Base-by-base conservation (phyloP, 2,888 invertebrate species). In the Laothoe populi region DNA sequence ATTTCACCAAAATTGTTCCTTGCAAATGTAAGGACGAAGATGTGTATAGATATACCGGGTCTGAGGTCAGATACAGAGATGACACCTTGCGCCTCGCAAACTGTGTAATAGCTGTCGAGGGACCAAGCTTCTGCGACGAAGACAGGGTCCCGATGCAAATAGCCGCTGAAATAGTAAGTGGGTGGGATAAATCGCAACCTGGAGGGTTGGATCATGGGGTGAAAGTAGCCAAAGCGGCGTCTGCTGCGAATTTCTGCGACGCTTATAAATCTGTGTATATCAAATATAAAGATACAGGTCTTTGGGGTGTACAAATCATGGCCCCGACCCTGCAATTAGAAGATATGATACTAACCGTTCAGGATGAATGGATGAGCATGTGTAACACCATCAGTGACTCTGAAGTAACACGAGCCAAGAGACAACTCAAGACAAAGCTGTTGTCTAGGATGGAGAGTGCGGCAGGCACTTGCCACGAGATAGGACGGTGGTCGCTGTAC, bases 201-300 rank as follows among this genome's bases (percentile, higher is more conserved):
- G 96, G 96, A 57, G 98, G 98, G 1, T 92, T 94, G 49, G 96
- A 96, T 77, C 96, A 97, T 71, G 96, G 97, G 0, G 96, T 96
- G n/a, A 93, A 90, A 42, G 89, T 99, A 69, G 98, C 98, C 0
- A 94, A 95, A 65, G 94, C 93, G 0, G 94, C 95, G 35, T 95
- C 96, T 8, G 93, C 94, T 60, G 92, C 92, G 42, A 90, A 95
- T 48, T 88, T 97, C 4, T 97, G 97, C 75, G 98, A 99, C 82
- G 96, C 97, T 66, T 99, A 97, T 92, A 97, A 98, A 87, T 95
- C 98, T 21, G 99, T 99, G 89, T 98, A 98, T 86, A 98, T 99
- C 2, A 97, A 97, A 84, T 99, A 99, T 91, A 98, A 98, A 82
- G 99, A 99, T 81, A 99, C 99, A 13, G 99, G 99, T 13, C 94